phyloP scores from a whole-genome alignment of 2,888 invertebrate species.

The Malacosoma neustria region DNA sequence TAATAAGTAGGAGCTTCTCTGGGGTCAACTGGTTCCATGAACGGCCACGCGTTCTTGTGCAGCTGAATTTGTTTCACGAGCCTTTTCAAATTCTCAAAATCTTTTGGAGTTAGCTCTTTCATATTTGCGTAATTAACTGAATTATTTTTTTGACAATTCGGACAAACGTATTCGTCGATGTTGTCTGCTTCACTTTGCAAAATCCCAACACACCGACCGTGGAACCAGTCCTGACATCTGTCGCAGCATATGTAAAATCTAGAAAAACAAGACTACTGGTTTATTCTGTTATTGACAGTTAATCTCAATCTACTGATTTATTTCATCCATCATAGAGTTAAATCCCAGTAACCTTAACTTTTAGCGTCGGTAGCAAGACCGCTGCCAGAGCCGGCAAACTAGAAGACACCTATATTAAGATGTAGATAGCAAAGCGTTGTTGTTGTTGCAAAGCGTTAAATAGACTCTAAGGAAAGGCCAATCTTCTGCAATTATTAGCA shows the following conservation, averaged over 20 bases:
- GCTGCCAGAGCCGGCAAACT: no score
- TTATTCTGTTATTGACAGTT: no score
- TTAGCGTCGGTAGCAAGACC: no score
- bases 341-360: no score
- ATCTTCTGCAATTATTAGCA: no score
- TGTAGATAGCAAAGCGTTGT: no score
- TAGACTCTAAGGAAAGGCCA: no score
- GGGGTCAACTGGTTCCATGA: conserved; percentile 97
- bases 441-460: no score
- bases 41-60: conserved; percentile 98
- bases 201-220: conserved; percentile 97
- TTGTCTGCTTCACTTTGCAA: conserved; percentile 94
- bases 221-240: conserved; percentile 99
- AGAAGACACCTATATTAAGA: no score
- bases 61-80: conserved; percentile 92
- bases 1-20: conserved; percentile 98
- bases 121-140: conserved; percentile 92
- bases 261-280: conserved; percentile 16
- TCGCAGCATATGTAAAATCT: conserved; percentile 99
- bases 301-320: no score
- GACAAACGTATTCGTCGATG: conserved; percentile 97
- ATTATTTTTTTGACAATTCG: conserved; percentile 93
- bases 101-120: conserved; percentile 86
- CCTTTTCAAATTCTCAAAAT: conserved; percentile 88
- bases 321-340: no score